Evolutionary conservation across 1,140 invertebrate species (phyloP).

Genomic region (Dendrolimus punctatus): DNA sequence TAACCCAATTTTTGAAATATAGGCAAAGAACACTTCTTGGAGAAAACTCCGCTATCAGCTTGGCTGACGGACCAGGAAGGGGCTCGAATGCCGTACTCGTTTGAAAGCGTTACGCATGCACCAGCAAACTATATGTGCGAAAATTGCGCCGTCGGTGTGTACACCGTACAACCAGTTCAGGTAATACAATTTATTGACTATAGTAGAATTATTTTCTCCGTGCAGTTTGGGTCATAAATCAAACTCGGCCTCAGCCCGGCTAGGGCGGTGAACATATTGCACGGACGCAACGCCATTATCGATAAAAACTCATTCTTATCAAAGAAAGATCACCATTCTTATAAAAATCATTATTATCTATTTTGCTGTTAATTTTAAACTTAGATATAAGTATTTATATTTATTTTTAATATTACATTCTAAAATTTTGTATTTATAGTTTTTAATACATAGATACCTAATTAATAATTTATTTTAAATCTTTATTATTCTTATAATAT

Average conservation of each 20-base stretch:
- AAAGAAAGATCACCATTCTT: no score
- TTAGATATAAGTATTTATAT: background rate
- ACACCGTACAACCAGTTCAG: constrained; percentile 40
- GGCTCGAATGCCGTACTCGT: constrained; percentile 30
- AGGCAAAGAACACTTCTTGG: constrained; percentile 44
- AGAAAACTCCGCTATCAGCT: constrained; percentile 23
- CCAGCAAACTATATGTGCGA: constrained; percentile 44
- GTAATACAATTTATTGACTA: constrained; percentile 13
- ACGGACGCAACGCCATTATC: no score
- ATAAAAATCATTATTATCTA: background rate
- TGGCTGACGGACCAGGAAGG: constrained; percentile 19
- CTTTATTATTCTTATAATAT: no score
- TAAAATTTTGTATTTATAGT: no score
- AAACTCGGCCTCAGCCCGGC: no score
- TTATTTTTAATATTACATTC: no score
- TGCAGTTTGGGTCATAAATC: no score
- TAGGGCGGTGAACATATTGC: no score
- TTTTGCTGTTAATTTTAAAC: background rate
- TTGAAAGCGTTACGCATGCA: constrained; percentile 41
- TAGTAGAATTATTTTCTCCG: no score
- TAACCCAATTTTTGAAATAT: constrained; percentile 1
- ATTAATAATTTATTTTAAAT: no score
- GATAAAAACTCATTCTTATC: no score
- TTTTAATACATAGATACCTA: no score
- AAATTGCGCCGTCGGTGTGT: constrained; percentile 22